phyloP scores from a whole-genome alignment of 37 sponge, comb jelly and placozoan genomes.

The Corticium candelabrum region DNA sequence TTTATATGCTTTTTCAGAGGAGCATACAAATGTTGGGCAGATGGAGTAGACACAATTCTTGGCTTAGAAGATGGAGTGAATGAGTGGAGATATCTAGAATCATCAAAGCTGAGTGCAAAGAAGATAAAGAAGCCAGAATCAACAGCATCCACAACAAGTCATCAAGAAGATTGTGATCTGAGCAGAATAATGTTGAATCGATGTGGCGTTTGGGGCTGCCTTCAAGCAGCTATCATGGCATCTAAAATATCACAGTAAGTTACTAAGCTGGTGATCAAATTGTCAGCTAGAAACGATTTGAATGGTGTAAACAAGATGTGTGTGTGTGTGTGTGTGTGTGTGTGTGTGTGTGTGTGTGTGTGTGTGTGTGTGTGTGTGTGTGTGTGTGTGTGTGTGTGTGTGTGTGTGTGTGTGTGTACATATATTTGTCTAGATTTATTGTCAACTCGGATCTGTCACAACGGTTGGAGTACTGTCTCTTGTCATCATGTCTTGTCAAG shows the following conservation, averaged over 20 bases:
- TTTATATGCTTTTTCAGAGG: background rate
- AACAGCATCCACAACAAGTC: too few species aligned
- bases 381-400: too few species aligned
- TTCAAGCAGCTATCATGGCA: background rate
- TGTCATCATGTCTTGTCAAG: background rate
- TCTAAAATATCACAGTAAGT: background rate
- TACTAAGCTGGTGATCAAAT: too few species aligned
- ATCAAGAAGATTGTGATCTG: too few species aligned
- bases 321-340: too few species aligned
- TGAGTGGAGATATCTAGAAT: background rate
- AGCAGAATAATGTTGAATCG: background rate
- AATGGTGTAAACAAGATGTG: too few species aligned
- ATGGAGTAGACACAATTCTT: background rate
- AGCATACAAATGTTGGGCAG: background rate
- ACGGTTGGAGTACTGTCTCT: background rate
- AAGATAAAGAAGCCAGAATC: background rate
- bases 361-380: too few species aligned
- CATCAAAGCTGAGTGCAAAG: background rate
- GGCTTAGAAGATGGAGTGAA: background rate
- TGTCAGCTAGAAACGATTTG: too few species aligned
- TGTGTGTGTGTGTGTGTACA: too few species aligned
- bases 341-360: too few species aligned
- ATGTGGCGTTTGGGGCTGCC: background rate
- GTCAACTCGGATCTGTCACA: background rate
- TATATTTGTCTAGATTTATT: background rate